Base-by-base conservation (phyloP, 1,140 invertebrate genomes). In the Drosophila eugracilis region DNA sequence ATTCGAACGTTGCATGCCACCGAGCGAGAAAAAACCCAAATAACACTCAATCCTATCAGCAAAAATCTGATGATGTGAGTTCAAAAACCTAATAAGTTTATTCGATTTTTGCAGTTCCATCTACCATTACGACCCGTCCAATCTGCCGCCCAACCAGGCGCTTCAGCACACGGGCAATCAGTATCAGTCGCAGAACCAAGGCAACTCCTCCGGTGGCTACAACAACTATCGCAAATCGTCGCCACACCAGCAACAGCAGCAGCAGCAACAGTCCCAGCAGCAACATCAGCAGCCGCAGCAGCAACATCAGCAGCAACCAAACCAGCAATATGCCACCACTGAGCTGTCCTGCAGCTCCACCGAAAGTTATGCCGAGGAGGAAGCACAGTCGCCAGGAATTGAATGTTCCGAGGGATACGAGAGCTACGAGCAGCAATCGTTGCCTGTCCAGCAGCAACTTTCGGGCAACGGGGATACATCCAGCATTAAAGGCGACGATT, bases 121-220 rank as follows among this genome's bases (percentile, higher is more conserved):
- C 32, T 96, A 96, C 89, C 95, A 95, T 55, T 96, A 94, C 89
- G 95, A 96, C 89, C 95, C 95, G 32, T 93, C 93, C 32, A 95
- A 95, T 89, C 94, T 94, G 63, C 94, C 94, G 79, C 93, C 89
- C 85, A 92, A 77, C 62, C 89, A 91, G 83, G 80, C 88, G 48
- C 74, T 86, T 24, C 78, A 83, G 52, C 91, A 32, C 44, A 14
- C 54, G 49, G 74, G 70, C 60, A 81, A 89, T 49, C 81, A 50
- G 42, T 78, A 90, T 65, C 73, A 77, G 45, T 71, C 83, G 14
- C 48, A 71, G 45, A 70, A 50, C 12, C 42, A 65, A 36, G 55
- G 50, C 48, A 78, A 75, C 59, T 67, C 58, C 75, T 76, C 58
- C 50, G 89, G 80, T 36, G 80, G 63, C 55, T 89, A 85, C 54